phyloP scores from a whole-genome alignment of 1,140 invertebrate genomes.

The Notospermus geniculatus region DNA sequence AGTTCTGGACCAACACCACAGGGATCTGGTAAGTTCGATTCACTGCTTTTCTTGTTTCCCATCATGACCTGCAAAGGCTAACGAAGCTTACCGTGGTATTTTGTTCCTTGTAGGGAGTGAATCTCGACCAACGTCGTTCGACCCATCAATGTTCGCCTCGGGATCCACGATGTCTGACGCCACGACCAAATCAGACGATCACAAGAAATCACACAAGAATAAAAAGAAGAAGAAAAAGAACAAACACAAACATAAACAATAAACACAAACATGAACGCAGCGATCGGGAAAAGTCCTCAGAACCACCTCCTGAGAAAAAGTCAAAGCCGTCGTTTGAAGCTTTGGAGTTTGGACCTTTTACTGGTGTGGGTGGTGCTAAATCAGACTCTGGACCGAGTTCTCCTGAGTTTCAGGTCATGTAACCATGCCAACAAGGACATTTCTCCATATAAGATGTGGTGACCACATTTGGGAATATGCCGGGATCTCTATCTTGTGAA shows the following conservation, averaged over 20 bases:
- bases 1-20: conserved; percentile 18
- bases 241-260: conserved; percentile 57
- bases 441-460: too few relatives aligned
- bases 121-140: background rate
- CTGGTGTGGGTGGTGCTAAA: conserved; percentile 14
- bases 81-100: too few relatives aligned
- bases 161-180: conserved; percentile 8
- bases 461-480: too few relatives aligned
- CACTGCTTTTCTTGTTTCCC: too few relatives aligned
- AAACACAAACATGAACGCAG: conserved; percentile 54
- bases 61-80: too few relatives aligned
- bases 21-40: conserved; percentile 9
- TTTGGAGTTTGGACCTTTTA: conserved; percentile 22
- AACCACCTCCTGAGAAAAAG: conserved; percentile 26
- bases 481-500: too few relatives aligned
- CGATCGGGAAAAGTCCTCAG: conserved; percentile 26
- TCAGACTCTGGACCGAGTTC: conserved; percentile 30
- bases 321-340: conserved; percentile 23
- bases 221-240: conserved; percentile 65
- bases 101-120: background rate
- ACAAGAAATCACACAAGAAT: conserved; percentile 37
- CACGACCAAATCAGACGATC: background rate
- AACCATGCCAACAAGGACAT: too few relatives aligned
- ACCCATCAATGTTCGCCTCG: background rate
- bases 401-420: conserved; percentile 45